Evolutionary conservation across 2,113 vertebrate genomes (phyloP).

Genomic region (Pachypanchax playfairii): DNA sequence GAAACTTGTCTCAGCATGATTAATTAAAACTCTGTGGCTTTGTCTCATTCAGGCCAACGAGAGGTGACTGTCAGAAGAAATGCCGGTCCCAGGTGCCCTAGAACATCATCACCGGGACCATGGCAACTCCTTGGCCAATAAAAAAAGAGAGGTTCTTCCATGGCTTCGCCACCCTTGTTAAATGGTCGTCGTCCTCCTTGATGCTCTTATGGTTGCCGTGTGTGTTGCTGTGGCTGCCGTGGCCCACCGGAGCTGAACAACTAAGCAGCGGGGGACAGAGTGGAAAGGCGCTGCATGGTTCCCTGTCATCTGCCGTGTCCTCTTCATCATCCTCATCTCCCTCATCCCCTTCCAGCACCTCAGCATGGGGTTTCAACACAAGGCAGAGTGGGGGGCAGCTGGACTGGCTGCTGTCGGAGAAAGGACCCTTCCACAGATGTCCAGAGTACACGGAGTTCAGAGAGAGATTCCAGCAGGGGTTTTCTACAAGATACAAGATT

Average conservation of each 20-base stretch:
- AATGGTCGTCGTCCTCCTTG: conserved; percentile 67
- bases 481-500: conserved; percentile 98
- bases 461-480: conserved; percentile 94
- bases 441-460: conserved; percentile 94
- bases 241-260: conserved; percentile 84
- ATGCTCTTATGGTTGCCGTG: conserved; percentile 76
- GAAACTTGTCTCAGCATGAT: not conserved
- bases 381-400: conserved; percentile 81
- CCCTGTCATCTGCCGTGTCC: conserved; percentile 52
- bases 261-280: conserved; percentile 50
- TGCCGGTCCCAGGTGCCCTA: conserved; percentile 89
- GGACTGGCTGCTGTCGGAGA: conserved; percentile 96
- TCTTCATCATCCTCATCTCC: conserved; percentile 53
- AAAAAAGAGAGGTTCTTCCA: conserved; percentile 79
- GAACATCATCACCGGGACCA: conserved; percentile 88
- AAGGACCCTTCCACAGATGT: conserved; percentile 93
- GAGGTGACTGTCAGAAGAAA: conserved; percentile 91
- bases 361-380: conserved; percentile 66
- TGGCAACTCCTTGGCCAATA: conserved; percentile 90
- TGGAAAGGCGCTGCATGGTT: conserved; percentile 52
- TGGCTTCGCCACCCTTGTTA: conserved; percentile 79
- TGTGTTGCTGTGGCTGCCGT: conserved; percentile 79
- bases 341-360: conserved; percentile 52
- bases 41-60: conserved; percentile 78
- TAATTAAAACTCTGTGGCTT: conserved; percentile 7